Percentiles rank a stretch among this genome's conserved stretches.
Evolutionary conservation across 2,888 invertebrate genomes (phyloP).

Genomic region (Teleiodes luculella): DNA sequence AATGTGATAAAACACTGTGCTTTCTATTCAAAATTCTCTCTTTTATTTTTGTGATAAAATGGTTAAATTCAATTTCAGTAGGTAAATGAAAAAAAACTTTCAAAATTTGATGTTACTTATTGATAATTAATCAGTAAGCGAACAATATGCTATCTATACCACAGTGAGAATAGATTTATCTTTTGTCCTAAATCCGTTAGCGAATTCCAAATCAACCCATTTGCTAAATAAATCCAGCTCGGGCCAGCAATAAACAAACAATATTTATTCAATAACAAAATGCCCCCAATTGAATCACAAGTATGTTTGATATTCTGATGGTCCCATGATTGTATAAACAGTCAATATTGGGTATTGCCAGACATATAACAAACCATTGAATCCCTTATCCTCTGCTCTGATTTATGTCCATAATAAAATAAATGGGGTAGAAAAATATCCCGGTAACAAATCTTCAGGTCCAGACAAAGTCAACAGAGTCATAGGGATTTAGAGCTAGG

Average conservation of each 20-base stretch:
- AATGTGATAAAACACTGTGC: no score
- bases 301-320: constrained; percentile 1
- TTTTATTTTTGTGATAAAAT: no score
- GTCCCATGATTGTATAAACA: constrained; percentile 8
- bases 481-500: constrained; percentile 10
- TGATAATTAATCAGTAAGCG: no score
- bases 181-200: background rate
- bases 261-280: background rate
- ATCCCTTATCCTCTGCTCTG: constrained; percentile 1
- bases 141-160: no score
- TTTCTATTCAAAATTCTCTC: no score
- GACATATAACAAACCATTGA: constrained; percentile 2
- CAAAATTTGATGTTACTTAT: no score
- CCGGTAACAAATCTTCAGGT: background rate
- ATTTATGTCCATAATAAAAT: constrained; percentile 14
- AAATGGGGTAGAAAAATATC: constrained; percentile 10
- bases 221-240: background rate
- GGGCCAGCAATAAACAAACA: background rate
- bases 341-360: constrained; percentile 7
- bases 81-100: no score
- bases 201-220: background rate
- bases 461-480: constrained; percentile 19
- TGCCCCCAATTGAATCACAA: background rate
- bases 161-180: background rate
- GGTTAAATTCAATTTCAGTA: no score